phyloP scores from a whole-genome alignment of 1,140 invertebrate genomes.

The Drosophila pectinifera region DNA sequence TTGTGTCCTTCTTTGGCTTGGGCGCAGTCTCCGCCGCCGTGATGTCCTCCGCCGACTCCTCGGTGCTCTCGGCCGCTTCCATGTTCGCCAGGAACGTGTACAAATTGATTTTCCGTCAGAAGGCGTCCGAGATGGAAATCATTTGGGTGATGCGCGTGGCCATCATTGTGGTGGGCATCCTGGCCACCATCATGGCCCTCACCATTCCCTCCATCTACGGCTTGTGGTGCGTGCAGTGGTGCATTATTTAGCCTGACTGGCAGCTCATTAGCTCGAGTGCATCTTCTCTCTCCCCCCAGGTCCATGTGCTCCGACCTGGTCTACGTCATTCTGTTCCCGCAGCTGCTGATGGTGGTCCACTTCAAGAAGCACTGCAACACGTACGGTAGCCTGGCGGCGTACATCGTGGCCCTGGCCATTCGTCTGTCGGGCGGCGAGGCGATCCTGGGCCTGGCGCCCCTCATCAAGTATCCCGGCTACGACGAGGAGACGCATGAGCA shows the following conservation, averaged over 20 bases:
- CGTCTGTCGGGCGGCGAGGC: constrained; percentile 95
- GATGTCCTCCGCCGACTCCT: constrained; percentile 99
- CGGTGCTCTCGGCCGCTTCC: constrained; percentile 97
- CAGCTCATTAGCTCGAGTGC: constrained; percentile 52
- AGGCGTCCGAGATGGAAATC: constrained; percentile 98
- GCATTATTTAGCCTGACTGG: constrained; percentile 43
- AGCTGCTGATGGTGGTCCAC: constrained; percentile 98
- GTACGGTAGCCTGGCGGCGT: constrained; percentile 96
- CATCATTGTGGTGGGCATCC: constrained; percentile 96
- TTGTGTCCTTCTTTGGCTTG: constrained; percentile 97
- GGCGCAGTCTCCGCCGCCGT: constrained; percentile 99
- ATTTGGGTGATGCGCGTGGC: constrained; percentile 98
- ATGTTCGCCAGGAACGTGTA: constrained; percentile 99
- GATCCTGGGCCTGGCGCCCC: constrained; percentile 91
- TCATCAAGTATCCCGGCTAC: constrained; percentile 95
- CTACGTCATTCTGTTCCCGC: constrained; percentile 98
- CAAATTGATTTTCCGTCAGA: constrained; percentile 97
- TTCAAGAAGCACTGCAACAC: constrained; percentile 97
- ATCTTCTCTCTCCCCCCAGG: constrained; percentile 85
- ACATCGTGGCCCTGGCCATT: constrained; percentile 94
- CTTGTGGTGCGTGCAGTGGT: constrained; percentile 90
- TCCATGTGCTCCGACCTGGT: constrained; percentile 98
- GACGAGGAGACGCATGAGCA: constrained; percentile 90
- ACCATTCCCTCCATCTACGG: constrained; percentile 99
- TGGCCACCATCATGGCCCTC: constrained; percentile 97